Evolutionary conservation across 2,888 invertebrate genomes (phyloP).

Genomic region (Vannuccia rotundouncinata): DNA sequence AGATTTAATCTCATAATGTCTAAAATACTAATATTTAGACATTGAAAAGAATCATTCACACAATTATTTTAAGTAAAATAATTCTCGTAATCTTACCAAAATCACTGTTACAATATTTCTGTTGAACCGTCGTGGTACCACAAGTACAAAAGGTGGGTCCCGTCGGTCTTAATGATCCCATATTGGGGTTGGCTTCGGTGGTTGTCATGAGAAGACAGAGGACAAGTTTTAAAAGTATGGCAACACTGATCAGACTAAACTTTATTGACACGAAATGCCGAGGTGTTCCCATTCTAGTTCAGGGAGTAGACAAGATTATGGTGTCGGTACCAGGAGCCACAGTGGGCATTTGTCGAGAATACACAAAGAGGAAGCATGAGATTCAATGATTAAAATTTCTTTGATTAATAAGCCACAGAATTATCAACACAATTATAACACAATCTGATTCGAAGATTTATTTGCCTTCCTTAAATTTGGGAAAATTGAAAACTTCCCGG

Average conservation of each 20-base stretch:
- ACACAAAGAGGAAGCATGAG: too few species aligned
- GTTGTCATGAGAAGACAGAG: neutral
- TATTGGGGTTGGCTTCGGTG: neutral
- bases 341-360: neutral
- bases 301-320: neutral
- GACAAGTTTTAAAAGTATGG: neutral
- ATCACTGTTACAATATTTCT: neutral
- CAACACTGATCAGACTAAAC: neutral
- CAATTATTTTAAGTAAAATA: too few species aligned
- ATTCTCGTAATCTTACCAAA: neutral
- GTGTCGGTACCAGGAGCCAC: neutral
- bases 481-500: too few species aligned
- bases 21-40: too few species aligned
- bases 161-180: neutral
- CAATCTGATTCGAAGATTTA: too few species aligned
- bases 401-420: too few species aligned
- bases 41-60: too few species aligned
- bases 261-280: neutral
- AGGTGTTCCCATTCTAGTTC: neutral
- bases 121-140: neutral
- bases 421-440: too few species aligned
- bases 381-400: too few species aligned
- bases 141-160: neutral
- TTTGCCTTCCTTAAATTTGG: too few species aligned
- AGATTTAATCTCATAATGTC: too few species aligned